Evolutionary conservation across 2,888 invertebrate species (phyloP), one percentile per base, ranked within the genome.

Genomic region (Leucozona laternaria): DNA sequence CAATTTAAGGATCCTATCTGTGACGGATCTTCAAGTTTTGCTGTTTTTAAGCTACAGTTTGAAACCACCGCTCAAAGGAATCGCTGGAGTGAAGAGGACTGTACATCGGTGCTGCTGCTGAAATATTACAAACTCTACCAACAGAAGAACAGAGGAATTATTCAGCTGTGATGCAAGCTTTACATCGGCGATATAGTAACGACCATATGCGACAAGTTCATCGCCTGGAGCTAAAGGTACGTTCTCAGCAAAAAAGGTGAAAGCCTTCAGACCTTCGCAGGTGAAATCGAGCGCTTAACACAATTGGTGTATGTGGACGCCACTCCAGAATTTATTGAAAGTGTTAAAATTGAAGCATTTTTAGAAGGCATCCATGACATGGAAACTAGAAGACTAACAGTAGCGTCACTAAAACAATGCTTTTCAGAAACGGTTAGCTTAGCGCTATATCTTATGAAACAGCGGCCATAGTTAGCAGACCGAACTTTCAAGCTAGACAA

Each of bases 211-310:
- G 28, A 28, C 28, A 28, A 28, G 28, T 28, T 28, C 28, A 28
- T 6, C 28, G 28, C 28, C 6, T 28, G 50, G 43, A 64, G 40
- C 34, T 50, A 25, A 68, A 68, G 66, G 71, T 58, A 10, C 17
- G 45, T n/a, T n/a, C 45, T 45, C 45, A 45, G 17, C 45, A 45
- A 45, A 45, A 8, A 45, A 45, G 15, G 45, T 17, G 45, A n/a
- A 45, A n/a, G 7, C 17, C 45, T 45, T 45, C 17, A 45, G 3
- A 45, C 45, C 15, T 45, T 45, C 2, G 45, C 45, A 45, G 45
- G 4, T 5, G 40, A 40, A 15, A 40, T 15, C 6, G 40, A 40
- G 15, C 40, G 40, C 15, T 15, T 40, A 7, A 4, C 45, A 7
- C 45, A n/a, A 45, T n/a, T 45, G 45, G 28, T 6, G 3, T 28